phyloP scores from a whole-genome alignment of 1,140 invertebrate species.

The Saccostrea glomerata region DNA sequence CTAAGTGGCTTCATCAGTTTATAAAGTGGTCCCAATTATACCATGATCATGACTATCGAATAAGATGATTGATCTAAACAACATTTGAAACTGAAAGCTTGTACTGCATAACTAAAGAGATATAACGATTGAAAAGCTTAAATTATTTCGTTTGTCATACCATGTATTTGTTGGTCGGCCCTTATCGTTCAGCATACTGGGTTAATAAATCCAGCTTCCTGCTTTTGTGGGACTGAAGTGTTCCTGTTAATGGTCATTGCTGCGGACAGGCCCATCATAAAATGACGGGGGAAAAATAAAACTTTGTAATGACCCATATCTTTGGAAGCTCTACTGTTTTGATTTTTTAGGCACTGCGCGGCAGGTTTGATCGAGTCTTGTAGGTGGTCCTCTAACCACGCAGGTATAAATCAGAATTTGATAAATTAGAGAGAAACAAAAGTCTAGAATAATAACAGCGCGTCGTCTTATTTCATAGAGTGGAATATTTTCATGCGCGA shows the following conservation, averaged over 20 bases:
- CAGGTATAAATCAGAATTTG: constrained; percentile 39
- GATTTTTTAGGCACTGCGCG: neutral
- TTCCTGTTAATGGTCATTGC: neutral
- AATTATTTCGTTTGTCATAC: no score
- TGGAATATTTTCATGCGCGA: constrained; percentile 41
- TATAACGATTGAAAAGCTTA: no score
- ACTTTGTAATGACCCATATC: neutral
- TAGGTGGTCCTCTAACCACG: constrained; percentile 36
- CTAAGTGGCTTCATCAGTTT: no score
- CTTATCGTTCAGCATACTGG: neutral
- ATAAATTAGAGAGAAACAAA: constrained; percentile 46
- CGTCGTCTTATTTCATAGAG: neutral
- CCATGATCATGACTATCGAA: no score
- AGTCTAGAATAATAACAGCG: constrained; percentile 29
- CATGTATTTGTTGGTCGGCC: no score
- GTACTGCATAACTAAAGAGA: no score
- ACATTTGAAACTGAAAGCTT: no score
- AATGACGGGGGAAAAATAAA: neutral
- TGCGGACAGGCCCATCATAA: constrained; percentile 27
- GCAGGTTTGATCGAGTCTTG: constrained; percentile 10
- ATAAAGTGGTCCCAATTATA: no score
- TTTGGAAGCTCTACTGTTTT: neutral
- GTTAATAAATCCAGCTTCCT: constrained; percentile 34
- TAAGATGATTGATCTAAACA: no score
- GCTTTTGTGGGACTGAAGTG: constrained; percentile 12